Percentiles rank a stretch among this genome's conserved stretches.
These are phyloP conservation scores for Ancistrus triradiatus DNA, from an alignment of 2,113 vertebrate genomes.

Conservation along the genomic window DNA sequence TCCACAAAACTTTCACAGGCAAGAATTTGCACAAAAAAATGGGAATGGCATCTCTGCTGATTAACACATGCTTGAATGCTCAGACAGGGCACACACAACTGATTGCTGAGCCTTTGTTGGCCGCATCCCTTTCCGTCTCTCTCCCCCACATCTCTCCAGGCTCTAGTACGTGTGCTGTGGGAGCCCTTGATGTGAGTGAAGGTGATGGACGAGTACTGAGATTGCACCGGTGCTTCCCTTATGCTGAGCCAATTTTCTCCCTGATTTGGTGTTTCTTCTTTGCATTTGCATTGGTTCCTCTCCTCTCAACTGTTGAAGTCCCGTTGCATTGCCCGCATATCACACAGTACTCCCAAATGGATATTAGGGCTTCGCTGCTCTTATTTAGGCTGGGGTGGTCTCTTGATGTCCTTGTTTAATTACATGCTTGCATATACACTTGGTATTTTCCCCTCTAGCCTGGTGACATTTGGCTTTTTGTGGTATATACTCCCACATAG, in stretches of 20 bases:
- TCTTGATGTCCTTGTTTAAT: not conserved
- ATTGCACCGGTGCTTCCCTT: not conserved
- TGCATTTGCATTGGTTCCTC: too few species aligned
- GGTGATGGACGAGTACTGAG: constrained; percentile 12
- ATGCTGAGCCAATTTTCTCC: constrained; percentile 50
- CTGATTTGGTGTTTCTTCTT: constrained; percentile 40
- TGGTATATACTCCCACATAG: constrained; percentile 47
- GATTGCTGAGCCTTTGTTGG: constrained; percentile 32
- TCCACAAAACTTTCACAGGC: constrained; percentile 38
- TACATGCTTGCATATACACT: not conserved
- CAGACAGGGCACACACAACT: constrained; percentile 44
- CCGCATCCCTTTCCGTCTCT: not conserved
- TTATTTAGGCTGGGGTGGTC: not conserved
- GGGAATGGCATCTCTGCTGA: constrained; percentile 57
- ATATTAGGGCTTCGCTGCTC: too few species aligned
- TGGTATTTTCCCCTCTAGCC: constrained; percentile 49
- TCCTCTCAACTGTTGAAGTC: too few species aligned
- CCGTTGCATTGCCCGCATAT: too few species aligned
- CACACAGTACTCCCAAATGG: too few species aligned
- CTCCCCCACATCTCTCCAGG: not conserved
- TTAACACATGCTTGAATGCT: constrained; percentile 53
- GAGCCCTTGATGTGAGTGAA: not conserved
- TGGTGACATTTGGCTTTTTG: constrained; percentile 57
- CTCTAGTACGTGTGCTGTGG: not conserved
- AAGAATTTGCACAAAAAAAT: constrained; percentile 30